Evolutionary conservation across 1,140 invertebrate genomes (phyloP), one percentile per base, ranked within the genome.

Genomic region (Papilio helenus): DNA sequence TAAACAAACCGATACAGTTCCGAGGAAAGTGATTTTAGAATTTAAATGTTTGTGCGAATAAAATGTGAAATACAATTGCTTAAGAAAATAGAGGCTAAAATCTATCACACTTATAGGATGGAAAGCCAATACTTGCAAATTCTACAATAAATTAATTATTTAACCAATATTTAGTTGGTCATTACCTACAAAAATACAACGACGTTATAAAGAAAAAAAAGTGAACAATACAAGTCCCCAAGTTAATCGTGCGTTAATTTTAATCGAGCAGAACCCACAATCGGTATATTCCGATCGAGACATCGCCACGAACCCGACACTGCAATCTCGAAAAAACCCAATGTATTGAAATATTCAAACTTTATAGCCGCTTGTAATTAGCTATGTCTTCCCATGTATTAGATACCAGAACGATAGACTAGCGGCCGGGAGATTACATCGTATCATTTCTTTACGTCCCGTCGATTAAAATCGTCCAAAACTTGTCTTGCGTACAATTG

Each of bases 321-420:
- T 72, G 39, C 68, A 71, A 8, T 65, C 29, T 51, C 49, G 29
- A 82, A 82, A 82, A 82, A 82, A 79, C 71, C 10, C 29, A 58
- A 26, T 51, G 20, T 51, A 55, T 55, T 20, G n/a, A 5, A 55
- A 55, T 4, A 49, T 55, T 55, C 51, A n/a, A 20, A 55, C 18
- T 55, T 55, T 20, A 55, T 55, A 1, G n/a, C 51, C 5, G 18
- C 8, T 20, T n/a, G 51, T n/a, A 16, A 16, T 49, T 18, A 16
- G 18, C 51, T 55, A 55, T 9, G n/a, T 55, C 51, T 55, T 49
- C 18, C 16, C 16, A 49, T 16, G 46, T 49, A 4, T 39, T 7
- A 39, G 34, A 4, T 3, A 8, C 34, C 34, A 39, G 34, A 34
- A 39, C 34, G 3, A 4, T 39, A 39, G 34, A 39, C 7, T 8